These are phyloP conservation scores for Tinamus major DNA, from an alignment of 2,797 vertebrate genomes.

Conservation along the genomic window DNA sequence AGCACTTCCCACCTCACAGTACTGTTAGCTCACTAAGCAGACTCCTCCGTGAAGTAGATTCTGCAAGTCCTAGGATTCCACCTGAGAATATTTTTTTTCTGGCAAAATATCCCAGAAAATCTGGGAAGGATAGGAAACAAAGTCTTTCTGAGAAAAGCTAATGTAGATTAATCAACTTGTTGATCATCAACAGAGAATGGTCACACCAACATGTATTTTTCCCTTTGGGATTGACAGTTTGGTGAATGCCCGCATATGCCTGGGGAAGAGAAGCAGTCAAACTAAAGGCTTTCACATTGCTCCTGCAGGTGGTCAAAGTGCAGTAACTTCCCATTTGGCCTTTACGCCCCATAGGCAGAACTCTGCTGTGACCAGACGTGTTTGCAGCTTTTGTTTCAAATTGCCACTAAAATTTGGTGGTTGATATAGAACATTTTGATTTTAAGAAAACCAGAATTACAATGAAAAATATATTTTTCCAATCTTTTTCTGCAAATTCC, in stretches of 20 bases:
- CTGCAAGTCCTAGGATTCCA: not conserved
- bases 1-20: not conserved
- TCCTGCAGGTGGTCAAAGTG: not conserved
- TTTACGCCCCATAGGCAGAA: not conserved
- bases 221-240: not conserved
- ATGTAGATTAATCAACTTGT: not conserved
- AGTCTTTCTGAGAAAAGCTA: not conserved
- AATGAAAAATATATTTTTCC: not conserved
- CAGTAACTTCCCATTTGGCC: not conserved
- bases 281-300: not conserved
- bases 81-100: not conserved
- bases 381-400: not conserved
- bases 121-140: not conserved
- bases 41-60: fast-evolving
- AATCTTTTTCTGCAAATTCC: not conserved
- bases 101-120: not conserved
- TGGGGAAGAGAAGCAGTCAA: not conserved
- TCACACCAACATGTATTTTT: not conserved
- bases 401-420: not conserved
- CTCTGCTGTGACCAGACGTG: not conserved
- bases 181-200: not conserved
- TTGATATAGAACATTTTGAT: not conserved
- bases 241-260: not conserved
- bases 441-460: not conserved
- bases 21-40: not conserved